phyloP scores from a whole-genome alignment of 2,113 vertebrate species.

The Saccopteryx bilineata region DNA sequence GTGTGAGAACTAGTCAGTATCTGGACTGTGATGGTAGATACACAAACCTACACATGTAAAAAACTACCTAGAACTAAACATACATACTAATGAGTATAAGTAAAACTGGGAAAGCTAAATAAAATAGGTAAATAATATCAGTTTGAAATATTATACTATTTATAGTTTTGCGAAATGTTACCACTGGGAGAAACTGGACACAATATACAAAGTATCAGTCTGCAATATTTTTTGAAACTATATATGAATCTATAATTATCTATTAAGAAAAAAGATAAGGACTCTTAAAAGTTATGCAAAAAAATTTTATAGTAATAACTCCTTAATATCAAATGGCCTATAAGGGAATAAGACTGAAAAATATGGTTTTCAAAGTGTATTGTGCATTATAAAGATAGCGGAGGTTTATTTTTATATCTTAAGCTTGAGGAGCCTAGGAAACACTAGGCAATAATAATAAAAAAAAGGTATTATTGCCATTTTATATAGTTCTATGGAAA shows the following conservation, averaged over 20 bases:
- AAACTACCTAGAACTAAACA: not conserved
- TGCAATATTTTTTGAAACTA: not conserved
- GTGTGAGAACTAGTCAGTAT: not conserved
- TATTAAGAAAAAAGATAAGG: not conserved
- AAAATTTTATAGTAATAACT: not conserved
- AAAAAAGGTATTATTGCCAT: not conserved
- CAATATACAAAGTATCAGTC: not conserved
- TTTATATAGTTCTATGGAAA: constrained; percentile 8
- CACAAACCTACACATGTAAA: not conserved
- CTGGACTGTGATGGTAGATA: not conserved
- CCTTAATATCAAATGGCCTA: not conserved
- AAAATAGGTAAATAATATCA: not conserved
- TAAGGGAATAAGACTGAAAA: not conserved
- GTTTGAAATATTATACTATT: not conserved
- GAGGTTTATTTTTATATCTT: not conserved
- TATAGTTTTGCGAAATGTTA: constrained; percentile 14
- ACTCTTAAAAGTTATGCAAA: not conserved
- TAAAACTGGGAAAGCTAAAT: not conserved
- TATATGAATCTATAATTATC: not conserved
- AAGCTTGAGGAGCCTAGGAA: not conserved
- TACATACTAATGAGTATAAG: not conserved
- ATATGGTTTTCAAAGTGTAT: not conserved
- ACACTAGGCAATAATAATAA: not conserved
- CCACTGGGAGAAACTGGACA: not conserved
- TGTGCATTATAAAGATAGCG: not conserved